phyloP scores from a whole-genome alignment of 2,113 vertebrate species.

The Tinamus guttatus region DNA sequence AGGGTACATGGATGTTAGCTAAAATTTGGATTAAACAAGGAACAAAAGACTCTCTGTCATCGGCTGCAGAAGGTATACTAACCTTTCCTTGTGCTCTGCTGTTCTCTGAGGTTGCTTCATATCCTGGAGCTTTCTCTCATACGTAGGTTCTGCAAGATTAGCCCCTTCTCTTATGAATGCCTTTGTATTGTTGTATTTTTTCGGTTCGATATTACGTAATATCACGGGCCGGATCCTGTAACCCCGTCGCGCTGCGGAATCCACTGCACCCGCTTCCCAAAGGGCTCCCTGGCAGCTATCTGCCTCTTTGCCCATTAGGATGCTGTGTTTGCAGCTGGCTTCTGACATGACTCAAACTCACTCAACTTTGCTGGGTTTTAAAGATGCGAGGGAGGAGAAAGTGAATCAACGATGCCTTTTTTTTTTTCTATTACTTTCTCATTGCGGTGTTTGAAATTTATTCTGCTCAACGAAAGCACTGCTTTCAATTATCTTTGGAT shows the following conservation, averaged over 20 bases:
- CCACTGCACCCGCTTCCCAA: neutral
- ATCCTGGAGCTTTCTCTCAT: neutral
- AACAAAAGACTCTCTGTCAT: neutral
- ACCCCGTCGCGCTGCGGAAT: neutral
- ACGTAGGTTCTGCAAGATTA: neutral
- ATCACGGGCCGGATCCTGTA: neutral
- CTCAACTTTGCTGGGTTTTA: neutral
- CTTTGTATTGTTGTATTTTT: neutral
- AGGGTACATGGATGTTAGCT: neutral
- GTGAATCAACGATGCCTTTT: neutral
- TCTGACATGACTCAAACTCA: neutral
- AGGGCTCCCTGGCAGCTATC: neutral
- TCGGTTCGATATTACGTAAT: neutral
- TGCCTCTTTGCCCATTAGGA: neutral
- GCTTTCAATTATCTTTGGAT: neutral
- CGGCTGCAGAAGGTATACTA: neutral
- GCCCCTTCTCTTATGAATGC: neutral
- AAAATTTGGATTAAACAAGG: neutral
- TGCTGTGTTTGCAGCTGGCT: neutral
- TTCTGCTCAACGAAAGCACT: neutral
- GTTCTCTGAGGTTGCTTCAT: neutral
- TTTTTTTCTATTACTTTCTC: neutral
- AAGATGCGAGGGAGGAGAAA: neutral
- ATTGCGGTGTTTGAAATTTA: fast-evolving
- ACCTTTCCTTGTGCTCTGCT: neutral